A percentile compares a stretch with the other conserved stretches of the same genome.
These are phyloP conservation scores for Lichenostomus cassidix DNA, from an alignment of 2,113 vertebrate species.

Conservation along the genomic window DNA sequence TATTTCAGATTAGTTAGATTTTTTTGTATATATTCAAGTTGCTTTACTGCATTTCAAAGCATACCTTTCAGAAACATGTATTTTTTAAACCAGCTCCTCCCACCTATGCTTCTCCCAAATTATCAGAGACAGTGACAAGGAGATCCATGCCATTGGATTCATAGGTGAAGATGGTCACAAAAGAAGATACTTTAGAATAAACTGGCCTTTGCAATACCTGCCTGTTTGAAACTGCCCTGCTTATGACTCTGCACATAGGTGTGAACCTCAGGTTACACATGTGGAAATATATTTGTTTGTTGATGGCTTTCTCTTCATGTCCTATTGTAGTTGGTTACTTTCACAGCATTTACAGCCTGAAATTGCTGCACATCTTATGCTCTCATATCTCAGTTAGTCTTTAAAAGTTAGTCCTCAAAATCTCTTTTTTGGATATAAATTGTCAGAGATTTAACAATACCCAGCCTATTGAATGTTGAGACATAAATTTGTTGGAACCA, in stretches of 20 bases:
- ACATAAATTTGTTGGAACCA: neutral
- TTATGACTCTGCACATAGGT: neutral
- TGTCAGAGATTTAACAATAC: neutral
- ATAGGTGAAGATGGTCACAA: neutral
- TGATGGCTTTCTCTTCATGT: neutral
- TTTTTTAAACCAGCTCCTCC: neutral
- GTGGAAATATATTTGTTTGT: neutral
- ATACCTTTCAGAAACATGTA: neutral
- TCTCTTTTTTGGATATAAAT: neutral
- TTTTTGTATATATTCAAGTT: neutral
- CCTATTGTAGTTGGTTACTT: neutral
- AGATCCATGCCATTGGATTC: neutral
- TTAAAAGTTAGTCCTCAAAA: neutral
- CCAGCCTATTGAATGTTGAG: neutral
- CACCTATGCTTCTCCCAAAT: neutral
- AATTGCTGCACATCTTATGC: neutral
- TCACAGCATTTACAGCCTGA: neutral
- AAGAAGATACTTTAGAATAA: neutral
- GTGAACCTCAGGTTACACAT: neutral
- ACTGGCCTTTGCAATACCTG: neutral
- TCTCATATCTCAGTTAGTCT: neutral
- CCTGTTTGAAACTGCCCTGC: neutral
- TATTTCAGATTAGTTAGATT: neutral
- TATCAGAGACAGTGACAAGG: neutral
- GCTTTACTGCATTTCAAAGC: neutral